Conservation (phyloP, 2,797 vertebrate genomes). For the Parauchenoglanis punctatus region DNA sequence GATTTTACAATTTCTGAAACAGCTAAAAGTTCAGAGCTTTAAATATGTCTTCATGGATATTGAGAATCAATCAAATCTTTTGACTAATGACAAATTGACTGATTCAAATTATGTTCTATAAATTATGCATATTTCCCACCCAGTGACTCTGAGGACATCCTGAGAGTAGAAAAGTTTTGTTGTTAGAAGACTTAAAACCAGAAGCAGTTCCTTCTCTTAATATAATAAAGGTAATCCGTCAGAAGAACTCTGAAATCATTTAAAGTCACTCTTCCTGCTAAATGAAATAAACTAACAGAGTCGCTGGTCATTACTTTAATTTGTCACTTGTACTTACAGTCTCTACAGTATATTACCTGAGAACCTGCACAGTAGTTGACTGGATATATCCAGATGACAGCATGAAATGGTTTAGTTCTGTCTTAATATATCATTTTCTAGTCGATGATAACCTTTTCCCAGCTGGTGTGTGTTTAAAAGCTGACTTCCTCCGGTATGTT, state of each 20-base stretch:
- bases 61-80: neutral
- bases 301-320: neutral
- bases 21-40: neutral
- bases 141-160: neutral
- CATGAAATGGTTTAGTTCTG: neutral
- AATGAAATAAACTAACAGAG: neutral
- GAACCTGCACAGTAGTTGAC: neutral
- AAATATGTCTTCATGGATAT: neutral
- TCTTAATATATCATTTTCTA: neutral
- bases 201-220: neutral
- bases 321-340: neutral
- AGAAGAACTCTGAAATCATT: neutral
- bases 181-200: neutral
- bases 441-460: too few species aligned
- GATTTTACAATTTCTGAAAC: neutral
- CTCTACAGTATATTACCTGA: neutral
- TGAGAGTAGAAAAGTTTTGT: neutral
- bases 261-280: neutral
- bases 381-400: neutral
- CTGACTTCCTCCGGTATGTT: constrained; percentile 1
- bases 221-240: neutral
- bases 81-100: too few species aligned
- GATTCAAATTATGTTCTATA: neutral
- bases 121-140: neutral
- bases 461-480: neutral